phyloP scores from a whole-genome alignment of 2,888 invertebrate species.

The Pherbina coryleti region DNA sequence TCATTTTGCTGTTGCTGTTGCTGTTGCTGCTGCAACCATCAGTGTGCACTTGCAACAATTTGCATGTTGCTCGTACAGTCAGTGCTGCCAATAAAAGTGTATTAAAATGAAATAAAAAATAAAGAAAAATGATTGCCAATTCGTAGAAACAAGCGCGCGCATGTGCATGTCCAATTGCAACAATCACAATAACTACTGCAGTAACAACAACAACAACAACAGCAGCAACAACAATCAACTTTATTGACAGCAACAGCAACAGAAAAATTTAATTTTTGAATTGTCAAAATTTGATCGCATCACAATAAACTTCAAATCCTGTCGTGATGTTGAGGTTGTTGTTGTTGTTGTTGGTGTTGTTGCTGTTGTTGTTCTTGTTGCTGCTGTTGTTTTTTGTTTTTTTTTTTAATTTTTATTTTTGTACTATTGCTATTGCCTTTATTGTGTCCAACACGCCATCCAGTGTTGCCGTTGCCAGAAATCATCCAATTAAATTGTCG shows the following conservation, averaged over 20 bases:
- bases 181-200: slow-evolving; percentile 3
- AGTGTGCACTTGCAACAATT: slow-evolving; percentile 27
- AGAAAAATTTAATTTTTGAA: slow-evolving; percentile 25
- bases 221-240: not conserved
- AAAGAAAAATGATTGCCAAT: not conserved
- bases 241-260: not conserved
- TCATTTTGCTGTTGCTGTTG: not conserved
- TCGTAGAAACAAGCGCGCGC: slow-evolving; percentile 7
- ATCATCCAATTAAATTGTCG: slow-evolving; percentile 31
- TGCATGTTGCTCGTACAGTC: slow-evolving; percentile 11
- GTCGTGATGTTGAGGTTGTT: slow-evolving; percentile 9
- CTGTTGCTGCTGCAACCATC: not conserved
- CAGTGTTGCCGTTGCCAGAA: not conserved
- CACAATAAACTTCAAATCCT: slow-evolving; percentile 1
- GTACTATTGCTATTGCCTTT: not conserved
- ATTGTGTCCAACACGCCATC: slow-evolving; percentile 23
- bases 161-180: slow-evolving; percentile 28
- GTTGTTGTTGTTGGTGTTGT: not conserved
- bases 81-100: not conserved
- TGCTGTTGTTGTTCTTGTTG: no score
- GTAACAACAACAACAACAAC: not conserved
- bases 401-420: no score
- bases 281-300: slow-evolving; percentile 28
- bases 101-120: not conserved
- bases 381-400: no score